phyloP scores from a whole-genome alignment of 2,797 vertebrate species.

The Poliocrania exsul region DNA sequence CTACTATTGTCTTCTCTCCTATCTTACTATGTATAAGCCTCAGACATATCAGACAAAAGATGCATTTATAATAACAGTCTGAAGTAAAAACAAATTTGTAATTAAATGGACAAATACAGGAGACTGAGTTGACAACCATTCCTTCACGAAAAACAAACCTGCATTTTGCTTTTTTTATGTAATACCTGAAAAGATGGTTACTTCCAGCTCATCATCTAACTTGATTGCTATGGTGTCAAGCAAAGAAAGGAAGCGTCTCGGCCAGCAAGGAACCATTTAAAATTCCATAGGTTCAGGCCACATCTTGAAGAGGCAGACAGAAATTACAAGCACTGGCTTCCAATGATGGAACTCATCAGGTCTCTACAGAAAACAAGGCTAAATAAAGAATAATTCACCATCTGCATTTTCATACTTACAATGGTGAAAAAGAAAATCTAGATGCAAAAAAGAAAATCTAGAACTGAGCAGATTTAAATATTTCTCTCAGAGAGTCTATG shows the following conservation, averaged over 20 bases:
- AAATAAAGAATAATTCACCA: not conserved
- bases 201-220: not conserved
- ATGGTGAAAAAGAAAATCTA: not conserved
- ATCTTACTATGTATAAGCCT: not conserved
- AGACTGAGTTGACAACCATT: not conserved
- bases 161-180: not conserved
- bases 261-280: not conserved
- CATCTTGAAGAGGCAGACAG: not conserved
- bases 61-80: not conserved
- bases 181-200: not conserved
- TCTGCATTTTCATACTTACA: not conserved
- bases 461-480: not conserved
- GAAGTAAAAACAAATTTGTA: not conserved
- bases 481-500: not conserved
- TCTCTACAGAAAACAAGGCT: not conserved
- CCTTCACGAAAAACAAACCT: not conserved
- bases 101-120: not conserved
- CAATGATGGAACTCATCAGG: not conserved
- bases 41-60: not conserved
- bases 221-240: not conserved
- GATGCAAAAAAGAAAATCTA: not conserved
- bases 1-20: not conserved
- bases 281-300: not conserved
- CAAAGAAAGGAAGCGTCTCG: not conserved
- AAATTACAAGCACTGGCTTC: not conserved